Percentiles rank a stretch among this genome's conserved stretches.
Conservation (phyloP, 1,140 invertebrate species). For the Tetraneura akinire region DNA sequence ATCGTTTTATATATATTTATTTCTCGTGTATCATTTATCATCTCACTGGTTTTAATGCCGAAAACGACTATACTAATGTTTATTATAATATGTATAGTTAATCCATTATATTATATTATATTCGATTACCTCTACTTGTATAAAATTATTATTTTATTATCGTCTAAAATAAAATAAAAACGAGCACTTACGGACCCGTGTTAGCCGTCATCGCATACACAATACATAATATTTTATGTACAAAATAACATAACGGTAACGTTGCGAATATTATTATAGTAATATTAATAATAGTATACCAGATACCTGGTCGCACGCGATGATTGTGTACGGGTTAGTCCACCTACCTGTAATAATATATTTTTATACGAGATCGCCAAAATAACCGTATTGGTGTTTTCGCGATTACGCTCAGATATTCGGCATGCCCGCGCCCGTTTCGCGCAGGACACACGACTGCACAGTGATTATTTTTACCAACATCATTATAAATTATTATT, state of each 20-base stretch:
- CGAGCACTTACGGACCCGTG: background rate
- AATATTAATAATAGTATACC: background rate
- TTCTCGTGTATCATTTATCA: too few species aligned
- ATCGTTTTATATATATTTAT: too few species aligned
- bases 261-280: background rate
- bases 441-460: background rate
- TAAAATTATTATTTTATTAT: too few species aligned
- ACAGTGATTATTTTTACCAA: background rate
- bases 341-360: too few species aligned
- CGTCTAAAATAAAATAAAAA: too few species aligned
- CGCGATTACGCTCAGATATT: constrained; percentile 6
- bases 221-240: background rate
- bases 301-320: too few species aligned
- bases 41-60: too few species aligned
- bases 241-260: background rate
- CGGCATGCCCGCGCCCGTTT: background rate
- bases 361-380: background rate
- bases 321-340: too few species aligned
- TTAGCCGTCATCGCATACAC: background rate
- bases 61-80: too few species aligned
- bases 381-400: constrained; percentile 22
- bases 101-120: too few species aligned
- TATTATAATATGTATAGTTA: too few species aligned
- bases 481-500: background rate
- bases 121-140: too few species aligned